Evolutionary conservation across 2,888 invertebrate species (phyloP).

Genomic region (Steinernema scapterisci): DNA sequence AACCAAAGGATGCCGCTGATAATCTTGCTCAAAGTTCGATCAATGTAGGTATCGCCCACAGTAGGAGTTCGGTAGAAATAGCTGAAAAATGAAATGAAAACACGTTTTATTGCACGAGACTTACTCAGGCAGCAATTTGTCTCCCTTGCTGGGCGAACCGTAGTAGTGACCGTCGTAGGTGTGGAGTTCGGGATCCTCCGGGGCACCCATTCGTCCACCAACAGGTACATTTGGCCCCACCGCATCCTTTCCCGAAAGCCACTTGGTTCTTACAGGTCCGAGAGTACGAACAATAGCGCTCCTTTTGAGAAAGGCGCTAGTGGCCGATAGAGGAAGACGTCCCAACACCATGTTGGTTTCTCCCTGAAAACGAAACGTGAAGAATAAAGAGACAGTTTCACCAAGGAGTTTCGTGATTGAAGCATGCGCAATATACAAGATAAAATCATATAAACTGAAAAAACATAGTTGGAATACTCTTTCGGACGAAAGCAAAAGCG

Average conservation of each 20-base stretch:
- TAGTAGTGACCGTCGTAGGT: constrained; percentile 60
- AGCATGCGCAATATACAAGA: background rate
- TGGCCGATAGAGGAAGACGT: constrained; percentile 29
- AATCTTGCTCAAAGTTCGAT: constrained; percentile 52
- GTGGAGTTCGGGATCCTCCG: constrained; percentile 59
- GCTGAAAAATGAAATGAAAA: constrained; percentile 40
- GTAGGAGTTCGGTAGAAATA: constrained; percentile 61
- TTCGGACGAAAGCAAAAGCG: too few relatives aligned
- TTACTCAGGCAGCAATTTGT: constrained; percentile 58
- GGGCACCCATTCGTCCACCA: constrained; percentile 55
- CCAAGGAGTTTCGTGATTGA: too few relatives aligned
- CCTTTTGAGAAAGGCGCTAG: background rate
- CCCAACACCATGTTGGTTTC: constrained; percentile 14
- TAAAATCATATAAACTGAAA: too few relatives aligned
- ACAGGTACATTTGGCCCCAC: constrained; percentile 54
- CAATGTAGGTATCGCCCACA: constrained; percentile 59
- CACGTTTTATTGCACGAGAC: background rate
- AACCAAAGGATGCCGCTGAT: constrained; percentile 58
- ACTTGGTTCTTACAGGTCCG: constrained; percentile 43
- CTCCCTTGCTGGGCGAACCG: constrained; percentile 54
- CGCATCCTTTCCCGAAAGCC: constrained; percentile 57
- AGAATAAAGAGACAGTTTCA: too few relatives aligned
- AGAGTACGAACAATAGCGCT: constrained; percentile 25
- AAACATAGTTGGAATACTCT: too few relatives aligned
- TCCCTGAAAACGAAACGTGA: constrained; percentile 4